Evolutionary conservation across 2,113 vertebrate species (phyloP), one percentile per base, ranked within the genome.

Genomic region (Xiphophorus hellerii): DNA sequence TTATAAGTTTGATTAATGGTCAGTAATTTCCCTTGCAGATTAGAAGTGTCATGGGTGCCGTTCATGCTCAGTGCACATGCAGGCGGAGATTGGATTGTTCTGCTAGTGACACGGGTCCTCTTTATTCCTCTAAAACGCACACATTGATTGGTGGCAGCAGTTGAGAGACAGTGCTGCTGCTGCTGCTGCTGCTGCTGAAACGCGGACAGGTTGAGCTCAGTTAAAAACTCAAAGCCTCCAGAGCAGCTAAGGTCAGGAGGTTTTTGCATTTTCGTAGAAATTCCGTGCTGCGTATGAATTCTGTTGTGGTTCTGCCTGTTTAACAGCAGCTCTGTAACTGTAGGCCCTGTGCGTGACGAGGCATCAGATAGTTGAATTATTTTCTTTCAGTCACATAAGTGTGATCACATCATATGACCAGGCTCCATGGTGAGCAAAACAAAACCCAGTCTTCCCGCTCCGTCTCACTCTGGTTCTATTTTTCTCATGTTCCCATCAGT

Each of bases 341-440:
- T 60, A 80, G 71, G 69, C 60, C 15, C 54, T n/a, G 13, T 74
- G 37, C 35, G 27, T 71, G 51, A 58, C 3, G 10, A 58, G 22
- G 25, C 51, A 7, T 10, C 51, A n/a, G 22, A n/a, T 20, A 58
- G 22, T n/a, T 39, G 61, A 31, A 76, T 22, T 87, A 84, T 58
- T 81, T 28, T 5, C 70, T 29, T 87, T 71, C 62, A 63, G 51
- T 76, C 62, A 69, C 51, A 78, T 76, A 54, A 78, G 78, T 87
- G 87, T 86, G 82, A 88, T 85, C 80, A 29, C 82, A 83, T 92
- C 90, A 90, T 89, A 80, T 92, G 90, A 93, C 86, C 76, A 75
- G 51, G 44, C 76, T 81, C 60, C 62, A 80, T 58, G 51, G 82
- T 61, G 74, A 80, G 71, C 42, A 85, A 77, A 87, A 82, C 80